Base-by-base conservation (phyloP, 2,888 invertebrate genomes). In the Hylaea fasciaria region DNA sequence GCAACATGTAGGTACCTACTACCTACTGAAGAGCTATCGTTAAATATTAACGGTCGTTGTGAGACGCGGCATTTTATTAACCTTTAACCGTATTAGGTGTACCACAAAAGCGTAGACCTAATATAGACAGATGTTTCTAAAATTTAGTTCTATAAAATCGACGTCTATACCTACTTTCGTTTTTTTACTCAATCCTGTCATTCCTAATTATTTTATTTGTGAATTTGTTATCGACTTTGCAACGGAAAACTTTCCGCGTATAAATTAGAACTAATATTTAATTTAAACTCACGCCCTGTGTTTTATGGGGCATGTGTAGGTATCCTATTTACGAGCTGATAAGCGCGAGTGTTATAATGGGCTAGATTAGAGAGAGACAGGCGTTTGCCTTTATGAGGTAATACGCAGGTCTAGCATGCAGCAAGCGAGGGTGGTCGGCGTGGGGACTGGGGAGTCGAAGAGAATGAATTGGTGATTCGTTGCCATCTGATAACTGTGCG, bases 21-120 rank as follows among this genome's bases (percentile, higher is more conserved):
- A n/a, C n/a, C n/a, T n/a, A 40, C 71, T 65, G 71, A 73, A 70
- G 78, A 77, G 77, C 78, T 64, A 63, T 70, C 62, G 71, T 80
- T 69, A 85, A 85, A 79, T 80, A 86, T 88, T 89, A 81, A 83
- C 70, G 74, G 74, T 66, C 74, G 69, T 72, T 80, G 74, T 72
- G 72, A 83, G 82, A 82, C 77, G 71, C 73, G 76, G 65, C 68
- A 76, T 75, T 79, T 75, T 22, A 78, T 81, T 83, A 81, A 80
- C 80, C 81, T 79, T 80, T 76, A 22, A 22, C 3, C n/a, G n/a
- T n/a, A n/a, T n/a, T n/a, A n/a, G n/a, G n/a, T n/a, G n/a, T n/a
- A n/a, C n/a, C n/a, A n/a, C n/a, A n/a, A n/a, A n/a, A n/a, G n/a
- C n/a, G n/a, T n/a, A n/a, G n/a, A n/a, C n/a, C n/a, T n/a, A n/a